Evolutionary conservation across 2,113 vertebrate genomes (phyloP).

Genomic region (Theropithecus gelada): DNA sequence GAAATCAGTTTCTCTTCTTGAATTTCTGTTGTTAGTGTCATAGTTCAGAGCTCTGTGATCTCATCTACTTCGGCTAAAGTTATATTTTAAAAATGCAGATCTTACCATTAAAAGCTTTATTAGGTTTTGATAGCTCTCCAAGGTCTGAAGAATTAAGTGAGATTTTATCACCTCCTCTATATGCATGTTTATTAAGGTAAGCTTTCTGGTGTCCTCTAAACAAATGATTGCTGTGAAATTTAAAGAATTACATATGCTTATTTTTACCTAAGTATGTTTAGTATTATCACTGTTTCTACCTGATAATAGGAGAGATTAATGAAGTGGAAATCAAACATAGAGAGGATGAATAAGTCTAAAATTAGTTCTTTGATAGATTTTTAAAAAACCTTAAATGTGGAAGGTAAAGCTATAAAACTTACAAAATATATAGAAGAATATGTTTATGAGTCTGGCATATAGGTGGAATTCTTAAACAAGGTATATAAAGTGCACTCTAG

Average conservation of each 20-base stretch:
- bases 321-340: background rate
- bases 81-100: background rate
- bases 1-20: background rate
- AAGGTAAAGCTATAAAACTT: background rate
- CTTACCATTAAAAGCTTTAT: background rate
- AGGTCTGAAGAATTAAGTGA: background rate
- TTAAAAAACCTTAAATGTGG: background rate
- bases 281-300: background rate
- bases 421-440: background rate
- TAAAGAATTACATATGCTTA: background rate
- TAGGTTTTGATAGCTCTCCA: background rate
- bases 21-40: background rate
- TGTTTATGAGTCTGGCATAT: background rate
- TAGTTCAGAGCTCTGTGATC: background rate
- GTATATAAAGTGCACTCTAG: background rate
- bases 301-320: background rate
- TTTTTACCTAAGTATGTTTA: background rate
- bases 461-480: background rate
- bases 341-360: background rate
- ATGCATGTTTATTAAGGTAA: too few species aligned
- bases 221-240: background rate
- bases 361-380: background rate
- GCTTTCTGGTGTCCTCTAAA: background rate
- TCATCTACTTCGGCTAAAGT: background rate
- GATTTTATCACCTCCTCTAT: too few species aligned